These are phyloP conservation scores for Hyposmocoma kahamanoa DNA, from an alignment of 1,140 invertebrate species.

Conservation along the genomic window DNA sequence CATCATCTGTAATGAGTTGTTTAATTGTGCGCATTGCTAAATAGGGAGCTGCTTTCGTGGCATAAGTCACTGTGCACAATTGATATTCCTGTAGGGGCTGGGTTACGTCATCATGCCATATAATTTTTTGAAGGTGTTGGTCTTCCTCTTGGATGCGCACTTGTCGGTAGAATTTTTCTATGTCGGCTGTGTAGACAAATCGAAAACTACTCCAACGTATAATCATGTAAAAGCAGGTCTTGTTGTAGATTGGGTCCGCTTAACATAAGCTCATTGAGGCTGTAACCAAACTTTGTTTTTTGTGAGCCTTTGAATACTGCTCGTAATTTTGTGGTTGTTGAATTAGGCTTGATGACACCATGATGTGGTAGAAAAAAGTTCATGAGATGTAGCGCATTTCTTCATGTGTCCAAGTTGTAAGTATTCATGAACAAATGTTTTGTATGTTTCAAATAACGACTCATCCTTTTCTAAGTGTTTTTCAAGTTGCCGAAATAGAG, in stretches of 20 bases:
- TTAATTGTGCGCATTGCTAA: not conserved
- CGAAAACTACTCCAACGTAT: conserved; percentile 7
- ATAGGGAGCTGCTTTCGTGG: not conserved
- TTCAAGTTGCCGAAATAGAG: not conserved
- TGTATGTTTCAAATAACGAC: not conserved
- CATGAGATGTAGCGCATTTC: not conserved
- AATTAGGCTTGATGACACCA: not conserved
- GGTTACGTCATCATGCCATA: conserved; percentile 23
- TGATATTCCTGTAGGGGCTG: not conserved
- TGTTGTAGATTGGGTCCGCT: not conserved
- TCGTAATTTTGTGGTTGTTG: not conserved
- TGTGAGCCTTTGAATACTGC: not conserved
- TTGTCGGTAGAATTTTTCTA: conserved; percentile 48
- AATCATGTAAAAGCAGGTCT: not conserved
- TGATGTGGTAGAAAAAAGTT: not conserved
- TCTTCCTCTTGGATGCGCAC: conserved; percentile 28
- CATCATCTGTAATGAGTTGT: not conserved
- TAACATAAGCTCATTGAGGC: not conserved
- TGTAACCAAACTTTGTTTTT: not conserved
- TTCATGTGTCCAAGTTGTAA: not conserved
- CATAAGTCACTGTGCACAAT: not conserved
- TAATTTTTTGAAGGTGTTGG: conserved; percentile 21
- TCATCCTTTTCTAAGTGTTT: not conserved
- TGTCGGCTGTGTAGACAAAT: conserved; percentile 27
- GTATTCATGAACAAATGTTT: conserved; percentile 1